phyloP scores from a whole-genome alignment of 2,797 vertebrate genomes.

The Pyrocephalus nanus region DNA sequence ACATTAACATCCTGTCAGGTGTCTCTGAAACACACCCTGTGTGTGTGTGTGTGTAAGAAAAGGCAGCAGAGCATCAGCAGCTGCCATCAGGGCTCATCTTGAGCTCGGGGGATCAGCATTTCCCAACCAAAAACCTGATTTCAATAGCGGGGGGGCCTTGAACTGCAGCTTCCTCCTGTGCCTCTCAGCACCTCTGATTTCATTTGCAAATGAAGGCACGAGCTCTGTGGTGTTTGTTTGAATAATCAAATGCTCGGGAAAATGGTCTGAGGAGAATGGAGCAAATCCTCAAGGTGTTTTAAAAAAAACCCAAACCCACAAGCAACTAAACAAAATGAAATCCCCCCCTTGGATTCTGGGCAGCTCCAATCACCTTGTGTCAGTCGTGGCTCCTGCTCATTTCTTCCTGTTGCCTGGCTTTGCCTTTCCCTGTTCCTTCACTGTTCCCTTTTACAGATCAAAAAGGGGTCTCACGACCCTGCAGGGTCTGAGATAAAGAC shows the following conservation, averaged over 20 bases:
- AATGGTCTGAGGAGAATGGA: neutral
- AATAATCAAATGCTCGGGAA: neutral
- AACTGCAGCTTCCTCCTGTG: neutral
- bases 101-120: neutral
- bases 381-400: neutral
- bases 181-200: neutral
- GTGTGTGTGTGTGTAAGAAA: neutral
- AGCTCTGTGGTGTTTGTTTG: neutral
- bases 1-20: neutral
- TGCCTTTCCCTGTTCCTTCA: neutral
- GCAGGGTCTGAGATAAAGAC: neutral
- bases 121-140: slow-evolving; percentile 5
- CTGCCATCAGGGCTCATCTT: neutral
- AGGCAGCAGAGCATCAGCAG: neutral
- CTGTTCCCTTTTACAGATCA: neutral
- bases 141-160: neutral
- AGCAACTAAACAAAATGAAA: neutral
- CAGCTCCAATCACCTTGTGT: neutral
- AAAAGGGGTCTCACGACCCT: neutral
- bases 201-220: slow-evolving; percentile 14
- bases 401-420: neutral
- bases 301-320: neutral
- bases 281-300: neutral
- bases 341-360: neutral
- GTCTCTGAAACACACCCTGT: neutral